Evolutionary conservation across 2,113 vertebrate genomes (phyloP), one percentile per base, ranked within the genome.

Genomic region (Hydrolagus affinis): DNA sequence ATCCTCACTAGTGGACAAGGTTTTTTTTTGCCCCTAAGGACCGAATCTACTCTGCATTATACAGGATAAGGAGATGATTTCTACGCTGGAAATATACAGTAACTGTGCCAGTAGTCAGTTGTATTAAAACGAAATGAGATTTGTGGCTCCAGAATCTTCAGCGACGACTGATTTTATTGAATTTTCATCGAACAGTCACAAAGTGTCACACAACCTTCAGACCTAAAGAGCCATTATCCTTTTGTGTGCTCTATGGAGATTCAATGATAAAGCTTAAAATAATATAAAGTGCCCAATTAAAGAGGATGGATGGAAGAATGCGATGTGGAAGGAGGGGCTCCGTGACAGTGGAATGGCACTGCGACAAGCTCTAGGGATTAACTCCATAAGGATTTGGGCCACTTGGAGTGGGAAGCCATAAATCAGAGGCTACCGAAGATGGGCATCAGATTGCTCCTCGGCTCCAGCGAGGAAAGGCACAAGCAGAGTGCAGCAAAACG

Each of bases 71-170:
- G 78, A 83, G 78, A 30, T 66, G 62, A 83, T 83, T 83, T 83
- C 78, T 64, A 66, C 59, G 66, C 23, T 66, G 66, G 62, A 83
- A 83, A 83, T 83, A 83, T 83, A 83, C 62, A 83, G 66, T 83
- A 83, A 83, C 60, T 83, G 60, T 66, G 78, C 62, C 28, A 66
- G 62, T 64, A 32, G 78, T 83, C 78, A 66, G 78, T 83, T 83
- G 78, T 68, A 83, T 83, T 83, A 83, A 83, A 83, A 62, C 60
- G 66, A 83, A 83, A 83, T 83, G 78, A 83, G 78, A 83, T 83
- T 83, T 83, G 78, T 83, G 78, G 78, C 78, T 83, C 15, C 62
- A 83, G 78, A 66, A 83, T 83, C 32, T 83, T 83, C 78, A 66
- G 78, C 11, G 78, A 66, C 21, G 78, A 64, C 60, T 83, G 60